phyloP scores from a whole-genome alignment of 1,140 invertebrate species.

The Lutraria rhynchaena region DNA sequence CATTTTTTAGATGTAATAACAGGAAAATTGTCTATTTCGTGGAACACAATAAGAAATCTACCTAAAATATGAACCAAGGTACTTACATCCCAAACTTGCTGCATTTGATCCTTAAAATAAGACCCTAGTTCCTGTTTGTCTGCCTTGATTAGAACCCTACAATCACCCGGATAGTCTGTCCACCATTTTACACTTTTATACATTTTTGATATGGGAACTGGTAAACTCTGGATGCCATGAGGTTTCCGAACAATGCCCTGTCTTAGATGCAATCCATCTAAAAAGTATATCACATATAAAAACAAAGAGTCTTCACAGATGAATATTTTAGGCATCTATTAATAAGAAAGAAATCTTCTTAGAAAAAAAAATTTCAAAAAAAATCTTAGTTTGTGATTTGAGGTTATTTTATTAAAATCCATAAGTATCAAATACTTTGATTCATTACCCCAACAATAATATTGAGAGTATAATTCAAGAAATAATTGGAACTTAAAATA shows the following conservation, averaged over 20 bases:
- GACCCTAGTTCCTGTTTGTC: slow-evolving; percentile 66
- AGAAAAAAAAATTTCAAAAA: slow-evolving; percentile 3
- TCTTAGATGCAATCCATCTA: slow-evolving; percentile 65
- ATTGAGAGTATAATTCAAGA: too few relatives aligned
- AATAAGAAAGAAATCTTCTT: background rate
- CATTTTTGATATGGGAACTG: slow-evolving; percentile 69
- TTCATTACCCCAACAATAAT: too few relatives aligned
- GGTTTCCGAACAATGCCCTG: slow-evolving; percentile 64
- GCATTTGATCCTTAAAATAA: slow-evolving; percentile 74
- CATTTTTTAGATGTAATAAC: too few relatives aligned
- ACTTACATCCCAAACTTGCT: slow-evolving; percentile 74
- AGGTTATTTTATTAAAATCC: too few relatives aligned
- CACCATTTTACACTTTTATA: slow-evolving; percentile 77
- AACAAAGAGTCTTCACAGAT: background rate
- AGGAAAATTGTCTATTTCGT: too few relatives aligned
- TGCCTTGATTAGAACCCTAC: slow-evolving; percentile 65
- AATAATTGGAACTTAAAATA: too few relatives aligned
- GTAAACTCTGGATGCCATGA: slow-evolving; percentile 63
- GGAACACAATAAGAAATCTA: too few relatives aligned
- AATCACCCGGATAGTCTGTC: slow-evolving; percentile 63
- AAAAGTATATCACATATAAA: slow-evolving; percentile 17
- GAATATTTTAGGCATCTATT: background rate
- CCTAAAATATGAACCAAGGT: too few relatives aligned
- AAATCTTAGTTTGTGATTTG: background rate
- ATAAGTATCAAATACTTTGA: too few relatives aligned